Base-by-base conservation (phyloP, 2,113 vertebrate genomes). In the Notarius quadriscutis region DNA sequence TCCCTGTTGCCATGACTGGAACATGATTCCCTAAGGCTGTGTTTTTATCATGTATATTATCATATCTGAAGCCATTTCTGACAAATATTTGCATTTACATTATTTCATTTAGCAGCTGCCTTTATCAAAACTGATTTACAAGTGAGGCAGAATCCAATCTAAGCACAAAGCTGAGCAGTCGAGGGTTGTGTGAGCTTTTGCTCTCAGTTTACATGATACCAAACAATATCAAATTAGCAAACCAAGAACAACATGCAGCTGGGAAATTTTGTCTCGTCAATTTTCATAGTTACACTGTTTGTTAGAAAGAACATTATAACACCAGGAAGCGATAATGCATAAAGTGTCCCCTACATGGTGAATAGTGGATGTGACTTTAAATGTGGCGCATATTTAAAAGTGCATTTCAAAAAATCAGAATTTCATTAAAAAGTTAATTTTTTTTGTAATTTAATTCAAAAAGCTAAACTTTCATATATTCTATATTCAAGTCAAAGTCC, bases 31-130 rank as follows among this genome's bases (percentile, higher is more conserved):
- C 48, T 53, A 2, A 78, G 50, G 20, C 25, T 50, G 20, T 55
- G 12, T 27, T 55, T 75, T 53, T 78, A 78, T 53, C 6, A 78
- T 55, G 75, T n/a, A 78, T 18, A 78, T 75, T 50, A 78, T 78
- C 50, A 55, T 5, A 53, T 53, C 25, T 78, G 50, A 78, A 27
- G 25, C 75, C 1, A 51, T 55, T 78, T 78, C 5, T 55, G 50
- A 78, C 25, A 55, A n/a, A 27, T 53, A 53, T 22, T 51, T 25
- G 22, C 41, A 75, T 50, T 75, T 75, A 50, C 18, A 51, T 53
- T 14, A 55, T 51, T 78, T 78, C 25, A 78, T 27, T 53, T 53
- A 12, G 51, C 11, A 78, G 12, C 22, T 11, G 20, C 41, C 50
- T 50, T 75, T 27, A 53, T 77, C 22, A 0, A 53, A 53, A 53